Base-by-base conservation (phyloP, 2,113 vertebrate species). In the Tylochromis polylepis region DNA sequence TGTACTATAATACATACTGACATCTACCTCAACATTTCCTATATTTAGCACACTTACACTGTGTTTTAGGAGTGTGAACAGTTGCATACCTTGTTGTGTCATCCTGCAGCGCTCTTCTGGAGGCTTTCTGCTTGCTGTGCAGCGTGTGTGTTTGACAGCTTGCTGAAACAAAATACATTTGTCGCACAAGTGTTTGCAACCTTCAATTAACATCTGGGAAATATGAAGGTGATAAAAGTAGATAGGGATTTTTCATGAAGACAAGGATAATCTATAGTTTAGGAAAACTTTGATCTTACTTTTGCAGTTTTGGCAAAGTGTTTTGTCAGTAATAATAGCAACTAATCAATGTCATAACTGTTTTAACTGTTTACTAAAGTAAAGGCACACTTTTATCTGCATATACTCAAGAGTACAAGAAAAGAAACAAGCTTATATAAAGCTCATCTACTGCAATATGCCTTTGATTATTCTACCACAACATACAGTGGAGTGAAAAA, bases 11-110 rank as follows among this genome's bases (percentile, higher is more conserved):
- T 8, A 78, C 24, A 67, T n/a, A 70, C 57, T 38, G 22, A 53
- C 67, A 81, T 83, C 31, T 29, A 27, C 34, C 46, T 43, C 38
- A 49, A 65, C 67, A 83, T 18, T 7, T 75, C 27, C 78, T 88
- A 85, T 85, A 87, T 91, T 89, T 79, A 88, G 49, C 20, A 80
- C 49, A 59, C 14, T 81, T 60, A 81, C 56, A 80, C 15, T 49
- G n/a, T n/a, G 4, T 56, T 78, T 82, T 70, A 29, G 20, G 79
- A 55, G 14, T 36, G 82, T 83, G 89, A 81, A 86, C 60, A 79
- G 22, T 80, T 49, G 34, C 81, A 79, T 59, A 87, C 59, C 67
- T 88, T 62, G 80, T 89, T 88, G 83, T 70, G 11, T 90, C 87
- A 87, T 67, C 84, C 51, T 46, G 9, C 34, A 51, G 82, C 1